Evolutionary conservation across 2,888 invertebrate species (phyloP), one percentile per base, ranked within the genome.

Genomic region (Eudasyphora cyanicolor): DNA sequence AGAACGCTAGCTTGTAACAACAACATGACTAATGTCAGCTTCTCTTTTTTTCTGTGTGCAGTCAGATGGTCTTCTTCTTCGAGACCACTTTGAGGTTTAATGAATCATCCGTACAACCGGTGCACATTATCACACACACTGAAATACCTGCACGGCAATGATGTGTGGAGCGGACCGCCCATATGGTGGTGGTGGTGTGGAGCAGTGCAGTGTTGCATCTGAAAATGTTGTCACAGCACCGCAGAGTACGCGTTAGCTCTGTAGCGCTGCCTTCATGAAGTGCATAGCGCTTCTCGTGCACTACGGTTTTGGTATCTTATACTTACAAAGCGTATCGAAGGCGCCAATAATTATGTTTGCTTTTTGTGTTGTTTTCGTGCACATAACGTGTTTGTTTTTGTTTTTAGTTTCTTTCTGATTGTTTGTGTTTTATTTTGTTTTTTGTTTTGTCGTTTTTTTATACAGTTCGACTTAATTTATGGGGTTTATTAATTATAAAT

Each of bases 281-380:
- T 38, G 38, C 67, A 38, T 35, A 19, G 19, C 67, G 35, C 14
- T 67, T 64, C 38, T 67, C 42, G 67, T 74, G 60, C 12, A 60
- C 60, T 60, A 49, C 60, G 45, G 57, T 45, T 38, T 21, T 51
- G 79, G 1, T 76, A 54, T 67, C 78, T 84, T 78, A 75, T 82
- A 84, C 80, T 80, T 79, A 86, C 78, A 76, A 83, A 84, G 85
- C 86, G 83, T 80, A 85, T 83, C 86, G 79, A 42, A 85, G 86
- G 86, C 86, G 86, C 86, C 86, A 85, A 83, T 82, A 82, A 83
- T 85, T 86, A 82, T 76, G 73, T 73, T 81, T 64, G n/a, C 14
- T 64, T 32, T 70, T 71, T 82, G 69, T 64, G 29, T 57, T 60
- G 62, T 14, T 27, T 4, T 67, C 42, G 67, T 67, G 67, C 14